Conservation (phyloP, 2,888 invertebrate species). For the Neoaliturus tenellus region DNA sequence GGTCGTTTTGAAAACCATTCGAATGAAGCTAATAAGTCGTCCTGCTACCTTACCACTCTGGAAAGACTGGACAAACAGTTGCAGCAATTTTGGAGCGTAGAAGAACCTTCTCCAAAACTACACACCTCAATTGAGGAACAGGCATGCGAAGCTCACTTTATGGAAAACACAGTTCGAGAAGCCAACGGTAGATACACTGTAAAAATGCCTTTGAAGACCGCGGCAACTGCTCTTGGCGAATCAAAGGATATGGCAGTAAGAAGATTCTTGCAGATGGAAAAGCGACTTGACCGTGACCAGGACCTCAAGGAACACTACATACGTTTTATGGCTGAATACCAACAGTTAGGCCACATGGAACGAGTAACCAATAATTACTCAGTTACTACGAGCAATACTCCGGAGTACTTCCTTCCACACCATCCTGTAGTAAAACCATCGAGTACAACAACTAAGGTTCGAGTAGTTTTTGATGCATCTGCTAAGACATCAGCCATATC, state of each 20-base stretch:
- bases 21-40: too few relatives aligned
- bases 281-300: conserved; percentile 3
- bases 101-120: too few relatives aligned
- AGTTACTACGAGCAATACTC: conserved; percentile 63
- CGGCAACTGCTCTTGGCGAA: conserved; percentile 6
- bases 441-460: conserved; percentile 27
- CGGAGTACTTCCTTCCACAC: conserved; percentile 61
- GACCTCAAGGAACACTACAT: conserved; percentile 27
- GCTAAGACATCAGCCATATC: conserved; percentile 3
- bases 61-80: too few relatives aligned
- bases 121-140: too few relatives aligned
- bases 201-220: conserved; percentile 45
- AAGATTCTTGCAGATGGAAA: conserved; percentile 44
- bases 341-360: conserved; percentile 28
- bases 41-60: too few relatives aligned
- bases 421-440: conserved; percentile 29
- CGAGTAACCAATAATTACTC: not conserved
- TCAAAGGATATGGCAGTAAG: conserved; percentile 48
- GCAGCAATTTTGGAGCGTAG: too few relatives aligned
- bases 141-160: too few relatives aligned
- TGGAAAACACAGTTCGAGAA: too few relatives aligned
- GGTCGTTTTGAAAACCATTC: too few relatives aligned
- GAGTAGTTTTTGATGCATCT: conserved; percentile 35
- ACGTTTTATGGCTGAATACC: not conserved
- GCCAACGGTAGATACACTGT: too few relatives aligned